Evolutionary conservation across 2,113 vertebrate species (phyloP).

Genomic region (Actenoides lindsayi): DNA sequence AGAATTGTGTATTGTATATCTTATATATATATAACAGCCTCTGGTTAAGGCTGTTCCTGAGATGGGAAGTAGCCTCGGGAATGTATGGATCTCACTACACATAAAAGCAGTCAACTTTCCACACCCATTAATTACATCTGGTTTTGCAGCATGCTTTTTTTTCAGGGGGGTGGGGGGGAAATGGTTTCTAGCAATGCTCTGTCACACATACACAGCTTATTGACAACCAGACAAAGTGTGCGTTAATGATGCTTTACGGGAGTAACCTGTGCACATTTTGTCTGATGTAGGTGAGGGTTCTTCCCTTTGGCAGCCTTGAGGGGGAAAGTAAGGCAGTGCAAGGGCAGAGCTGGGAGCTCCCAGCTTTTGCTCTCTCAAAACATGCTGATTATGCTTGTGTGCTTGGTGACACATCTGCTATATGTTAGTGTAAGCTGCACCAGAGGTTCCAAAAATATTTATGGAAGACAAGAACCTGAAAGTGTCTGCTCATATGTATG

Average conservation of each 20-base stretch:
- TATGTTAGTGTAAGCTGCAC: background rate
- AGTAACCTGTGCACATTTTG: rapidly evolving
- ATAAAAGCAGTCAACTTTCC: background rate
- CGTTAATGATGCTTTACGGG: rapidly evolving
- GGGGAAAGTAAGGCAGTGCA: background rate
- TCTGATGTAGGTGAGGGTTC: rapidly evolving
- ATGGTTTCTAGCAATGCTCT: background rate
- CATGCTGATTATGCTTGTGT: background rate
- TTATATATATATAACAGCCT: background rate
- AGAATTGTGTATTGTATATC: no score
- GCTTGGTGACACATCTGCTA: background rate
- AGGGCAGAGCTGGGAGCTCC: background rate
- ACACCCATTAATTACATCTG: background rate
- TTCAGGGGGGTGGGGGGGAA: no score
- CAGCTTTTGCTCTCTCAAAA: background rate
- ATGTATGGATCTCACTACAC: background rate
- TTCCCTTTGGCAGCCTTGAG: background rate
- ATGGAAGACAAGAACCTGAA: background rate
- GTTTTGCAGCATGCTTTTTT: background rate
- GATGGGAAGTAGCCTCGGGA: background rate
- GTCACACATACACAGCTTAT: background rate
- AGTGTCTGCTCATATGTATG: background rate
- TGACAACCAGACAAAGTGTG: background rate
- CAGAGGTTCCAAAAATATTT: background rate
- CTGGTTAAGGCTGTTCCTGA: background rate